These are phyloP conservation scores for Ophioninae sp. DNA, from an alignment of 2,888 invertebrate genomes.

Conservation along the genomic window DNA sequence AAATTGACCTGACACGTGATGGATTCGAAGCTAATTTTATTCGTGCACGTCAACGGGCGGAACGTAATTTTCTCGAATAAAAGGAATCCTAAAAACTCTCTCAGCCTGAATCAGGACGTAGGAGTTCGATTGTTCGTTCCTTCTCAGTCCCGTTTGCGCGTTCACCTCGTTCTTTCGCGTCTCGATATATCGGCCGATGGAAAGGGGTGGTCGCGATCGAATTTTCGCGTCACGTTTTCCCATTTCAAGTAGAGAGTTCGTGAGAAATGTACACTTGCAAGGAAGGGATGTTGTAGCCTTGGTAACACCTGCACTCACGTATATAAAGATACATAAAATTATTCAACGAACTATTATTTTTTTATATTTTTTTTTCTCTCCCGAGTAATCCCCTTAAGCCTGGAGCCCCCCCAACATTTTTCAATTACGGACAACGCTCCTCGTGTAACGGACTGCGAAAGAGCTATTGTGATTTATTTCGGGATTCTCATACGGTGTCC, in stretches of 20 bases:
- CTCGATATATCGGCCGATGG: background rate
- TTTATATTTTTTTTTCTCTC: background rate
- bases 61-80: conserved; percentile 4
- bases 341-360: conserved; percentile 9
- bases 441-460: background rate
- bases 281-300: conserved; percentile 33
- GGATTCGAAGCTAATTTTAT: background rate
- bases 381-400: background rate
- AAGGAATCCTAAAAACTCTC: conserved; percentile 28
- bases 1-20: background rate
- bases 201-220: conserved; percentile 33
- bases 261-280: conserved; percentile 13
- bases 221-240: conserved; percentile 58
- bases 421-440: background rate
- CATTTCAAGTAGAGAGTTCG: conserved; percentile 34
- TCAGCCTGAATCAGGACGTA: conserved; percentile 1
- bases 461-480: background rate
- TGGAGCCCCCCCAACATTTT: background rate
- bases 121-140: conserved; percentile 25
- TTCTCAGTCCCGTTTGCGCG: conserved; percentile 12
- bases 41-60: background rate
- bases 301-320: conserved; percentile 19
- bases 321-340: background rate
- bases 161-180: conserved; percentile 13
- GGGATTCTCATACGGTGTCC: background rate